Evolutionary conservation across 2,113 vertebrate species (phyloP), one percentile per base, ranked within the genome.

Genomic region (Actenoides hombroni): DNA sequence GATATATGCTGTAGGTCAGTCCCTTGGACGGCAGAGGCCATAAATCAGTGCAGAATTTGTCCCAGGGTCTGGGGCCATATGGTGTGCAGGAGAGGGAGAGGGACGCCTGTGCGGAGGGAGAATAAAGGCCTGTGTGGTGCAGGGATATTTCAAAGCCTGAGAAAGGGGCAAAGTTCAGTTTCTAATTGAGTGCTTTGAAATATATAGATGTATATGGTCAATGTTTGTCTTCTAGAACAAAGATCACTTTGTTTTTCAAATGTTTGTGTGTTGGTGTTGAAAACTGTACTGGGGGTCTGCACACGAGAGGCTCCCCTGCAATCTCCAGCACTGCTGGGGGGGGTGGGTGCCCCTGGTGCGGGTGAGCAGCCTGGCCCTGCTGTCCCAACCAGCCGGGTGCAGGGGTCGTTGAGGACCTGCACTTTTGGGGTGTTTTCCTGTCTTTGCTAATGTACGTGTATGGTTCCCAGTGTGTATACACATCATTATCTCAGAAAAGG

Each of bases 81-180:
- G 96, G 77, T 6, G 67, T 31, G 65, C 11, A 7, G 75, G 94
- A 88, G 63, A 83, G 14, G 59, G 17, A 88, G 64, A 83, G 68
- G 82, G 79, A 64, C 89, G 83, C 95, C 82, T 9, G 4, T 2
- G 13, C 11, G 1, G 5, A 65, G 49, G 48, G 70, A 65, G 88
- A 93, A 76, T 76, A 85, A 90, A 92, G 74, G 61, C 65, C 88
- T 73, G 53, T 92, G 88, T 11, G 54, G 63, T 39, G 63, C 74
- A 49, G 9, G 61, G 48, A 64, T 76, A 87, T 96, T 86, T 96
- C 96, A 97, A 95, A 95, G 90, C 81, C 86, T 91, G 95, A 92
- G 86, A 91, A 91, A 92, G 75, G 95, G 92, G 88, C 95, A 94
- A 95, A 97, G 96, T 96, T 97, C 91, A 94, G 29, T 76, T 93